phyloP scores from a whole-genome alignment of 2,888 invertebrate genomes.

The Artemia sinica region DNA sequence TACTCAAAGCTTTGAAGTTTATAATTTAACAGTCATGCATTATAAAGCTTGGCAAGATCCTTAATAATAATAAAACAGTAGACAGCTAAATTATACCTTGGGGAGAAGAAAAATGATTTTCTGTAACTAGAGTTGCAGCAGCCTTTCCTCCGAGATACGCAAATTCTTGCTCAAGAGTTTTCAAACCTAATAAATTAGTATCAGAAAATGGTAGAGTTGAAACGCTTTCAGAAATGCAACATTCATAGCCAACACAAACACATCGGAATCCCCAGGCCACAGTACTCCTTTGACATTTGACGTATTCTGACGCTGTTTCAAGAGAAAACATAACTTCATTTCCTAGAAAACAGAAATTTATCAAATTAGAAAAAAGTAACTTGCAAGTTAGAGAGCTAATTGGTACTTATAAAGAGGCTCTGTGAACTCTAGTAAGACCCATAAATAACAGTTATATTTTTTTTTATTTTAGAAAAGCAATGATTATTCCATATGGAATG shows the following conservation, averaged over 20 bases:
- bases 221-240: conserved; percentile 31
- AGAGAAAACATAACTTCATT: conserved; percentile 86
- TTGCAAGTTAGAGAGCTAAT: too few relatives aligned
- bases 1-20: too few relatives aligned
- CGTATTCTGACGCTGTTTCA: conserved; percentile 86
- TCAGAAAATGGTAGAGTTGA: not conserved
- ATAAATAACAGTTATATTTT: too few relatives aligned
- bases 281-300: conserved; percentile 66
- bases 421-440: too few relatives aligned
- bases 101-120: conserved; percentile 49
- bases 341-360: conserved; percentile 37
- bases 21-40: too few relatives aligned
- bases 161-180: conserved; percentile 70
- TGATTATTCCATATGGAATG: too few relatives aligned
- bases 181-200: conserved; percentile 35
- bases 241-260: conserved; percentile 55
- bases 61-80: not conserved
- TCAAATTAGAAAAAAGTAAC: too few relatives aligned
- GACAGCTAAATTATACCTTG: conserved; percentile 36
- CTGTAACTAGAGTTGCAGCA: conserved; percentile 70
- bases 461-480: too few relatives aligned
- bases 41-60: too few relatives aligned
- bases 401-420: too few relatives aligned
- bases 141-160: conserved; percentile 79
- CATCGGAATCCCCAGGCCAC: conserved; percentile 60